Evolutionary conservation across 2,888 invertebrate species (phyloP).

Genomic region (Podotricha telesiphe): DNA sequence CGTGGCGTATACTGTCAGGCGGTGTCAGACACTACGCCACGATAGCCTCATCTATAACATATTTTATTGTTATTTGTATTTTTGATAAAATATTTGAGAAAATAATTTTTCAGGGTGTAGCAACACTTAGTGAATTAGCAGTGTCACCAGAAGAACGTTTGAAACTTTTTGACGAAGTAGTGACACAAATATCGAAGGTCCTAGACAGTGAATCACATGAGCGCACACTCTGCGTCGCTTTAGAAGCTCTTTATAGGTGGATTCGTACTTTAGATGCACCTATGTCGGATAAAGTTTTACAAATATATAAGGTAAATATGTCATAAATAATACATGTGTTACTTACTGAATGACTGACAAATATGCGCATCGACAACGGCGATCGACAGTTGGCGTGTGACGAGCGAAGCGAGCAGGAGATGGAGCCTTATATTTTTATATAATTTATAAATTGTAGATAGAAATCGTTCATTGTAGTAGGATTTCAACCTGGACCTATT

Average conservation of each 20-base stretch:
- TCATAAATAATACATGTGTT: too few species aligned
- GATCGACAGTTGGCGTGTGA: too few species aligned
- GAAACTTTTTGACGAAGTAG: conserved; percentile 83
- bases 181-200: conserved; percentile 88
- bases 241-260: conserved; percentile 93
- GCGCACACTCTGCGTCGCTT: conserved; percentile 91
- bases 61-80: neutral
- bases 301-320: conserved; percentile 82
- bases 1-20: too few species aligned
- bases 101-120: conserved; percentile 56
- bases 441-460: too few species aligned
- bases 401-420: too few species aligned
- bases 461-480: too few species aligned
- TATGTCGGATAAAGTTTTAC: conserved; percentile 82
- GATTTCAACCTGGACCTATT: too few species aligned
- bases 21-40: too few species aligned
- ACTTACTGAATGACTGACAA: too few species aligned
- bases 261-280: conserved; percentile 81
- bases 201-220: conserved; percentile 96
- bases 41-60: too few species aligned
- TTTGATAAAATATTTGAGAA: neutral
- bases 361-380: too few species aligned
- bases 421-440: too few species aligned
- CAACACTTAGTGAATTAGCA: conserved; percentile 80
- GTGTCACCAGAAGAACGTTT: conserved; percentile 83